Evolutionary conservation across 1,140 invertebrate genomes (phyloP).

Genomic region (Procambarus clarkii): DNA sequence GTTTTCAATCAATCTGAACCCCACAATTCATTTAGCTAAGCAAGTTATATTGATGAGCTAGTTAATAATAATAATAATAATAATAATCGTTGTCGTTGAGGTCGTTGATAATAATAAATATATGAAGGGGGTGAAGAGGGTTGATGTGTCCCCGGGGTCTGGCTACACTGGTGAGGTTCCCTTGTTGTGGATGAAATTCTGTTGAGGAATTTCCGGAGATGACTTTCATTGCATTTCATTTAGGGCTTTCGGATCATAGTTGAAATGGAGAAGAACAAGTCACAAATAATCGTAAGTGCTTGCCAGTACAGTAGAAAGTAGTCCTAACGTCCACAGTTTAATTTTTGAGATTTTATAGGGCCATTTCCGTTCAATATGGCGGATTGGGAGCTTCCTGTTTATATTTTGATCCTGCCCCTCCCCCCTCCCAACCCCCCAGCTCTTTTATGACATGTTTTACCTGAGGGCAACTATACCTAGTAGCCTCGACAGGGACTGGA

Average conservation of each 20-base stretch:
- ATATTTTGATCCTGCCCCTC: conserved; percentile 21
- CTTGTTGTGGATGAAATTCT: conserved; percentile 3
- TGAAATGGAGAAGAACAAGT: conserved; percentile 50
- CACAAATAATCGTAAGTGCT: conserved; percentile 50
- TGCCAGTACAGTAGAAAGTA: background rate
- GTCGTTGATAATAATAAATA: too few species aligned
- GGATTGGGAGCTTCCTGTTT: conserved; percentile 34
- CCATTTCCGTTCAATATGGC: conserved; percentile 58
- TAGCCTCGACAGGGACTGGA: too few species aligned
- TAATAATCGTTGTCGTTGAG: too few species aligned
- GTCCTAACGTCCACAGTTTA: too few species aligned
- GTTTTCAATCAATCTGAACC: too few species aligned
- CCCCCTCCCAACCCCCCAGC: background rate
- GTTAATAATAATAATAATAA: too few species aligned
- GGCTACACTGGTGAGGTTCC: background rate
- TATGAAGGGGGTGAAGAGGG: too few species aligned
- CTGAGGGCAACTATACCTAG: background rate
- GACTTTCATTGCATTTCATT: background rate
- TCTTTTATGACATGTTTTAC: background rate
- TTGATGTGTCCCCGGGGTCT: background rate
- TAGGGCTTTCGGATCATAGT: background rate
- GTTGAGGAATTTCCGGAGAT: conserved; percentile 16
- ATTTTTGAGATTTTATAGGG: background rate
- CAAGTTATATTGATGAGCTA: too few species aligned
- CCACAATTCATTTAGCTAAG: too few species aligned